These are phyloP conservation scores for Crocidura indochinensis DNA, from an alignment of 2,797 vertebrate species.

Conservation along the genomic window DNA sequence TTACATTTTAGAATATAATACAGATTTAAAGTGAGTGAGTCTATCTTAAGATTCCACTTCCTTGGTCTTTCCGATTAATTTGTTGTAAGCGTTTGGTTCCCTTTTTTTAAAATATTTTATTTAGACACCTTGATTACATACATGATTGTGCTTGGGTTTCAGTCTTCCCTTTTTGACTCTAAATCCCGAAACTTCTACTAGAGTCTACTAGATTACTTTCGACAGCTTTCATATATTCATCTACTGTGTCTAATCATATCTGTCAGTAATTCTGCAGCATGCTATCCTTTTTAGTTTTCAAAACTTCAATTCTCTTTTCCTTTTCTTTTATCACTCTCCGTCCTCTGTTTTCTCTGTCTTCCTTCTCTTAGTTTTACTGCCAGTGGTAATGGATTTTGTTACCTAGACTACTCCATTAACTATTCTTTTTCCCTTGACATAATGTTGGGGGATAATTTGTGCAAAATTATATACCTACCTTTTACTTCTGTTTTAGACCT, in stretches of 20 bases:
- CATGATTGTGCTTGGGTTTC: no score
- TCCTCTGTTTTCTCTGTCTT: slow-evolving; percentile 1
- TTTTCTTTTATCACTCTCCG: neutral
- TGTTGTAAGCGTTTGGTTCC: neutral
- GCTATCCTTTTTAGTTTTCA: neutral
- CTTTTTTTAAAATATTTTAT: no score
- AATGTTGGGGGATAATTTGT: no score
- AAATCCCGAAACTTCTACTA: neutral
- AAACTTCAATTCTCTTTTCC: neutral
- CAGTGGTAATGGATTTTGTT: slow-evolving; percentile 28
- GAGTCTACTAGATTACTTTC: neutral
- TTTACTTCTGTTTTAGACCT: no score
- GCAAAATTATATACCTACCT: no score
- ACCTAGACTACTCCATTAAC: neutral
- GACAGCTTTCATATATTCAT: neutral
- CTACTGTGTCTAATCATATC: slow-evolving; percentile 1
- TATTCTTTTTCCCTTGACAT: slow-evolving; percentile 22
- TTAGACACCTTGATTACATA: no score
- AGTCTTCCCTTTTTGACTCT: neutral
- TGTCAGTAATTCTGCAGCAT: neutral
- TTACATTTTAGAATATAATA: neutral
- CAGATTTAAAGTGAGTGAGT: neutral
- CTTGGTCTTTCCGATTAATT: neutral
- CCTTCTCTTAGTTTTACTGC: neutral
- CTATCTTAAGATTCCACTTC: neutral